These are phyloP conservation scores for Campaea margaritaria DNA, from an alignment of 2,888 invertebrate species.

Conservation along the genomic window DNA sequence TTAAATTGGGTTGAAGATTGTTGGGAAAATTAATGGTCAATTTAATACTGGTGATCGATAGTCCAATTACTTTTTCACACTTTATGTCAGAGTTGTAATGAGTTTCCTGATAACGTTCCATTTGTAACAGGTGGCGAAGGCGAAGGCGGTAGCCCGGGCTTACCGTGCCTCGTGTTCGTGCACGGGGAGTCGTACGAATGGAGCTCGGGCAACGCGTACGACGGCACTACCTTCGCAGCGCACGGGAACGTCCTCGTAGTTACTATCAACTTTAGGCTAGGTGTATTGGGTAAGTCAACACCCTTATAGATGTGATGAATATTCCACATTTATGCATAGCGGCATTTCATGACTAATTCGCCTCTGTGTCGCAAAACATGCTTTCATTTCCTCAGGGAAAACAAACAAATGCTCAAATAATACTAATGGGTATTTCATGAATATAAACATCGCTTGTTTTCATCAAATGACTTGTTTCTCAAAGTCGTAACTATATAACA, in stretches of 20 bases:
- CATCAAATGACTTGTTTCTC: slow-evolving; percentile 1
- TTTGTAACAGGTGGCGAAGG: slow-evolving; percentile 58
- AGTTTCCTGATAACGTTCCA: slow-evolving; percentile 5
- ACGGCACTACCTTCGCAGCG: slow-evolving; percentile 97
- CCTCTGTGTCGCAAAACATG: not conserved
- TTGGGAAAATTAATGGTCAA: not conserved
- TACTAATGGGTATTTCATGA: slow-evolving; percentile 16
- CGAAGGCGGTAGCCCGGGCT: slow-evolving; percentile 81
- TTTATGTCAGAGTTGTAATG: not conserved
- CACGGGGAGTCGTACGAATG: slow-evolving; percentile 98
- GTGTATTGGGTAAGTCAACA: slow-evolving; percentile 90
- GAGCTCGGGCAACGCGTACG: slow-evolving; percentile 98
- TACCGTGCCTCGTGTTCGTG: slow-evolving; percentile 95
- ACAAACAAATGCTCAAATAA: slow-evolving; percentile 1
- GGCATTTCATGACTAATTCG: not conserved
- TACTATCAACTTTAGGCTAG: slow-evolving; percentile 96
- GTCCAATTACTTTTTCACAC: too few relatives aligned
- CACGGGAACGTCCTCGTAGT: slow-evolving; percentile 95
- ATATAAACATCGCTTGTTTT: not conserved
- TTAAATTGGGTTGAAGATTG: not conserved
- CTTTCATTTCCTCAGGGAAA: not conserved
- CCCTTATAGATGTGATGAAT: not conserved
- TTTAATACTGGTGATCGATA: not conserved
- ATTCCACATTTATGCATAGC: not conserved
- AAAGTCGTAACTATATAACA: slow-evolving; percentile 12